Percentiles rank a stretch among this genome's conserved stretches.
These are phyloP conservation scores for Drosophila repleta DNA, from an alignment of 1,140 invertebrate species.

Conservation along the genomic window DNA sequence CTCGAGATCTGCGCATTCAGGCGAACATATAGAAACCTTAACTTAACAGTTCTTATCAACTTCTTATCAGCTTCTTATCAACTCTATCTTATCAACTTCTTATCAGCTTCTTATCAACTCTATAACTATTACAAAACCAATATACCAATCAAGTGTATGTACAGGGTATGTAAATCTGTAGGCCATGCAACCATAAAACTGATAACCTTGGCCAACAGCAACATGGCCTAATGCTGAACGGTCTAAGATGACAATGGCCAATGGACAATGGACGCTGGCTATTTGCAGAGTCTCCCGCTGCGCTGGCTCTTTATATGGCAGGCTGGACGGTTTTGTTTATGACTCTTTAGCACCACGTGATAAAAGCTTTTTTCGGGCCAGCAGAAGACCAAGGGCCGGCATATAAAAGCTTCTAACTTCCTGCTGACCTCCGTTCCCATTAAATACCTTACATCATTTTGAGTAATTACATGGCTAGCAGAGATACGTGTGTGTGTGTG, in stretches of 20 bases:
- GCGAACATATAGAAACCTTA: no score
- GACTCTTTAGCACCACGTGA: slow-evolving; percentile 76
- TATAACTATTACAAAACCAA: no score
- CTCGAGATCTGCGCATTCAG: no score
- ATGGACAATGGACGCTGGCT: slow-evolving; percentile 15
- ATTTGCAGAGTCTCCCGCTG: slow-evolving; percentile 28
- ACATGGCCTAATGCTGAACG: neutral
- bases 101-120: no score
- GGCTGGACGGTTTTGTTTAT: slow-evolving; percentile 66
- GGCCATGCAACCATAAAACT: slow-evolving; percentile 73
- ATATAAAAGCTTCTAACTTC: slow-evolving; percentile 48
- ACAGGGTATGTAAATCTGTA: slow-evolving; percentile 63
- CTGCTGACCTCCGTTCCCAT: neutral
- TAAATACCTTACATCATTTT: slow-evolving; percentile 53
- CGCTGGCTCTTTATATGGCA: slow-evolving; percentile 65
- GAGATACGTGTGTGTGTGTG: slow-evolving; percentile 45
- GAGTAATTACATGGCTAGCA: slow-evolving; percentile 70
- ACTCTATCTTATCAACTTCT: no score
- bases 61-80: no score
- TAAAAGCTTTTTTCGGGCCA: slow-evolving; percentile 70
- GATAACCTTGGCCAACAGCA: slow-evolving; percentile 68
- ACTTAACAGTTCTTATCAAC: no score
- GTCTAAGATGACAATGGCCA: slow-evolving; percentile 58
- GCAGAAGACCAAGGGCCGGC: slow-evolving; percentile 25
- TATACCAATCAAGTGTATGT: no score